Conservation (phyloP, 1,140 invertebrate genomes). For the Diorhabda sublineata region DNA sequence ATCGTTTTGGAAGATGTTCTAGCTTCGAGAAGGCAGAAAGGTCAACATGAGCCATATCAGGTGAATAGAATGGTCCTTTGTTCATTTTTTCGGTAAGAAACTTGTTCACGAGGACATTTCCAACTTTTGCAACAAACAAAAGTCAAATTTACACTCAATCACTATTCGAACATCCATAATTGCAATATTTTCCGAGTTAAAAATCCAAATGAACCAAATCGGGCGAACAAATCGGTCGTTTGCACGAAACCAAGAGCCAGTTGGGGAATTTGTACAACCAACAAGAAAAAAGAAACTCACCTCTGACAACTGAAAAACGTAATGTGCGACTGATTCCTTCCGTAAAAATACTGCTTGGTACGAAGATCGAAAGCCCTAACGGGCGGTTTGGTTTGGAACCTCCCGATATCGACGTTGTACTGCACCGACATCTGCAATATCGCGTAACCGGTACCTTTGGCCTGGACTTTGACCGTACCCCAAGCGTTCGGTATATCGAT, state of each 20-base stretch:
- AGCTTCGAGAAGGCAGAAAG: no score
- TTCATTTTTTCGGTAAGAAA: no score
- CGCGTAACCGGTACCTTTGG: conserved; percentile 85
- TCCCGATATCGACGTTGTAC: conserved; percentile 87
- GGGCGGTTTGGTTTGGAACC: conserved; percentile 82
- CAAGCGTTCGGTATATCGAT: conserved; percentile 85
- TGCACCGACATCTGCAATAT: conserved; percentile 91
- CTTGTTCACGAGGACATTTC: no score
- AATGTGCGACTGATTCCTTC: conserved; percentile 91
- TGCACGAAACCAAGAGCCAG: background rate
- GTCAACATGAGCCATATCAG: no score
- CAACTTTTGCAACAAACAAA: no score
- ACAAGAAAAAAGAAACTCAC: conserved; percentile 49
- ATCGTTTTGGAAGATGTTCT: no score
- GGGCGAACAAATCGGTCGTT: background rate
- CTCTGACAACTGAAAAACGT: conserved; percentile 76
- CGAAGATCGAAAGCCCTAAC: conserved; percentile 69
- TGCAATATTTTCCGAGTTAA: no score
- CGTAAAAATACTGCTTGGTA: conserved; percentile 71
- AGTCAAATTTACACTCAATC: no score
- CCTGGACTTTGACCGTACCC: conserved; percentile 87
- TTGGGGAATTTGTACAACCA: background rate
- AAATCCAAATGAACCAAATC: no score
- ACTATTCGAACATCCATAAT: no score
- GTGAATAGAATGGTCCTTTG: no score